Percentiles rank a stretch among this genome's conserved stretches.
Evolutionary conservation across 2,888 invertebrate genomes (phyloP).

Genomic region (Listrodromus nycthemerus): DNA sequence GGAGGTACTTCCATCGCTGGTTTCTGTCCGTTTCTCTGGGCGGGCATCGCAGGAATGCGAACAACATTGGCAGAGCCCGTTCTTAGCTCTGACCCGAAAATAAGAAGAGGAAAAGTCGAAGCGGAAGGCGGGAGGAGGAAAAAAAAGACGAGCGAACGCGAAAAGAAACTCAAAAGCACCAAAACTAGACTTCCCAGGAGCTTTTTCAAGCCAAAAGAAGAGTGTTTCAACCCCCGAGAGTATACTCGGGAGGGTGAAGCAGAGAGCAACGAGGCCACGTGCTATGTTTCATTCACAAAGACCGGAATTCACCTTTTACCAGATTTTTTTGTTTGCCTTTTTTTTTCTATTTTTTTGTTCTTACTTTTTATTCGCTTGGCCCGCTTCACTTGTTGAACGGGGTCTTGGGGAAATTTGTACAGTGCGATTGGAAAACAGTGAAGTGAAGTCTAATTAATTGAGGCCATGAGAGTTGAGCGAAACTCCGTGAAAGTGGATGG

Average conservation of each 20-base stretch:
- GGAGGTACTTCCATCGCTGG: conserved; percentile 21
- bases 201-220: conserved; percentile 17
- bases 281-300: conserved; percentile 47
- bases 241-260: conserved; percentile 3
- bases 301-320: conserved; percentile 25
- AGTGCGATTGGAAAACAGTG: conserved; percentile 30
- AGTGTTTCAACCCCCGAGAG: conserved; percentile 25
- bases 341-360: neutral
- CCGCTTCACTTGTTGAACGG: conserved; percentile 49
- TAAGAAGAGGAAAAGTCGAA: neutral
- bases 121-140: neutral
- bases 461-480: neutral
- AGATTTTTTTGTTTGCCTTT: conserved; percentile 3
- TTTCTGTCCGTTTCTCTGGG: conserved; percentile 45
- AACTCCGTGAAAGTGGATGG: neutral
- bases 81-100: conserved; percentile 35
- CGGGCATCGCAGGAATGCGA: conserved; percentile 7
- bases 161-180: conserved; percentile 20
- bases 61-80: neutral
- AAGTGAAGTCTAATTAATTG: conserved; percentile 50
- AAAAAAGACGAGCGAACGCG: neutral
- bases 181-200: conserved; percentile 16
- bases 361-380: conserved; percentile 45
- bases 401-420: conserved; percentile 39
- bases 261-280: conserved; percentile 29